Conservation (phyloP, 2,113 vertebrate species). For the Grus americana region DNA sequence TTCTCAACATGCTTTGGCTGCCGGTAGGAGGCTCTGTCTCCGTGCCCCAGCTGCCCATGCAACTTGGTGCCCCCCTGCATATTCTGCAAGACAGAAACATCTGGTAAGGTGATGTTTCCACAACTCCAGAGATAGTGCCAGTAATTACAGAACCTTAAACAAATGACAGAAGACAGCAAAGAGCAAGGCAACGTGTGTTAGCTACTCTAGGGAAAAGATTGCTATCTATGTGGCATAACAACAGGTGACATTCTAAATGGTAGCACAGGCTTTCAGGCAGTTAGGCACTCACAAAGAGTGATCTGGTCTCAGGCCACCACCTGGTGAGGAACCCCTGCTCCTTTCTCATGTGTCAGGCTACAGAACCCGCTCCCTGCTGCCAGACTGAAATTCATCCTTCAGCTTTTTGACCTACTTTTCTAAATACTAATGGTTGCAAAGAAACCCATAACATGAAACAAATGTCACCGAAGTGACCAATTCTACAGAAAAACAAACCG, state of each 20-base stretch:
- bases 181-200: not conserved
- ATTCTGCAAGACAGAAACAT: slow-evolving; percentile 78
- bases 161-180: not conserved
- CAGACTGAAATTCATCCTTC: not conserved
- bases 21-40: slow-evolving; percentile 94
- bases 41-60: slow-evolving; percentile 95
- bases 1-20: slow-evolving; percentile 94
- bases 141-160: not conserved
- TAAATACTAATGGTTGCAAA: not conserved
- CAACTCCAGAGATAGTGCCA: not conserved
- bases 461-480: not conserved
- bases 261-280: not conserved
- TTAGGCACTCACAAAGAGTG: not conserved
- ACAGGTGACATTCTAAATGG: not conserved
- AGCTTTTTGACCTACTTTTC: not conserved
- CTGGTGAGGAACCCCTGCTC: not conserved
- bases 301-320: not conserved
- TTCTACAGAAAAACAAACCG: not conserved
- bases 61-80: slow-evolving; percentile 96
- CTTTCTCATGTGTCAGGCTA: not conserved
- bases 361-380: not conserved
- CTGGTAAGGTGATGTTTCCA: not conserved
- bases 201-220: not conserved
- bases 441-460: not conserved
- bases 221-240: not conserved